phyloP scores from a whole-genome alignment of 2,797 vertebrate genomes.

The Leuciscus waleckii region DNA sequence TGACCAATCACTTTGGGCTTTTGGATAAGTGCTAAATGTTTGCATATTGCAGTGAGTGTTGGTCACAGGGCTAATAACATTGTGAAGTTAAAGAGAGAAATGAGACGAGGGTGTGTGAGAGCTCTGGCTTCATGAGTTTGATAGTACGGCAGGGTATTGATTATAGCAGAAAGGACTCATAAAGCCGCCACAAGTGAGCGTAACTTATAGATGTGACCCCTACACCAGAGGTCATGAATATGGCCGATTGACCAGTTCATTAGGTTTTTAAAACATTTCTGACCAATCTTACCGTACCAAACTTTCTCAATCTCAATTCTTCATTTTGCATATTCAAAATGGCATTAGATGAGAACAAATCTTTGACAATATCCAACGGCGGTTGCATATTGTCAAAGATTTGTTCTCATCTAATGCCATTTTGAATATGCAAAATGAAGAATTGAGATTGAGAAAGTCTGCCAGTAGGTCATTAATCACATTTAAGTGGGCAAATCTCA shows the following conservation, averaged over 20 bases:
- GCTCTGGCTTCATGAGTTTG: background rate
- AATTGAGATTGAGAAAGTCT: background rate
- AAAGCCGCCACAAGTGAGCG: background rate
- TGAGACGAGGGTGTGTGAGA: too few relatives aligned
- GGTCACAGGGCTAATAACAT: background rate
- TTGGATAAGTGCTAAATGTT: background rate
- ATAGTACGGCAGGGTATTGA: background rate
- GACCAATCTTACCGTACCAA: too few relatives aligned
- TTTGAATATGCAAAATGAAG: background rate
- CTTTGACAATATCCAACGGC: background rate
- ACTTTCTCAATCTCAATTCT: background rate
- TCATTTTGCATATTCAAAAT: background rate
- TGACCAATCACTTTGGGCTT: background rate
- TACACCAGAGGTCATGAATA: background rate
- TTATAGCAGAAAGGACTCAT: background rate
- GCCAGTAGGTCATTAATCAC: background rate
- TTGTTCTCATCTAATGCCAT: background rate
- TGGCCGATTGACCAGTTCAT: background rate
- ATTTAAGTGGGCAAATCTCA: background rate
- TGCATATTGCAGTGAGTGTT: background rate
- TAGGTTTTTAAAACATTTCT: background rate
- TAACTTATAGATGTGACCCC: background rate
- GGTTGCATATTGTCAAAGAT: background rate
- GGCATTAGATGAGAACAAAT: background rate
- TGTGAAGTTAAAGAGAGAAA: background rate